These are phyloP conservation scores for Dendrolimus pini DNA, from an alignment of 2,888 invertebrate genomes.

Conservation along the genomic window DNA sequence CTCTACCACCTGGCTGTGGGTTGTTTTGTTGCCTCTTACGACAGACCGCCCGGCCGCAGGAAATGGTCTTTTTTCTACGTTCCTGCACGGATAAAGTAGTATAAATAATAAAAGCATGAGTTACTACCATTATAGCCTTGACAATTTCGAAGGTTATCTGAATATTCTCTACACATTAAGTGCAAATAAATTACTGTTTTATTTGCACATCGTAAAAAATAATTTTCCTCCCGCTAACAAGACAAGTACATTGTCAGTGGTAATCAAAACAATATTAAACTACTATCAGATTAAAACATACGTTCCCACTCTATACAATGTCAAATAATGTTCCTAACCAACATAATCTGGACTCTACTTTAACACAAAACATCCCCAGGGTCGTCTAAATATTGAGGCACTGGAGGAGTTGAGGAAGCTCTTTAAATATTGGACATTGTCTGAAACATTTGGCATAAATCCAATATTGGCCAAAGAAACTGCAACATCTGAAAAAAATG, in stretches of 20 bases:
- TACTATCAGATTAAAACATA: not conserved
- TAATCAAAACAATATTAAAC: not conserved
- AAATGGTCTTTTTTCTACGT: no score
- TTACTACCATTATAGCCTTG: no score
- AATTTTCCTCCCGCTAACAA: not conserved
- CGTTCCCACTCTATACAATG: not conserved
- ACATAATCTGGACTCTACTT: not conserved
- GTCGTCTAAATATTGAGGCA: not conserved
- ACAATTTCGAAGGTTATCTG: no score
- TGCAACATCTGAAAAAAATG: constrained; percentile 12
- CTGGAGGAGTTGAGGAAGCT: constrained; percentile 1
- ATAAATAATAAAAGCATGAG: no score
- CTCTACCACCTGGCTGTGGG: no score
- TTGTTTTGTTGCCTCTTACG: no score
- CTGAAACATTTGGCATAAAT: constrained; percentile 5
- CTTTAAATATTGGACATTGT: constrained; percentile 5
- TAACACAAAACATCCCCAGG: not conserved
- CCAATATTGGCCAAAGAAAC: constrained; percentile 2
- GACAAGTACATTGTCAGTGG: not conserved
- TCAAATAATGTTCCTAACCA: not conserved
- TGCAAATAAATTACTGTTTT: no score
- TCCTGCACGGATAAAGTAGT: no score
- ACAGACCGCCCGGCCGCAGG: no score
- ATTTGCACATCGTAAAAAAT: not conserved
- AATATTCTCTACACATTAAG: no score